Conservation (phyloP, 2,113 vertebrate species). For the Ceyx margarethae region DNA sequence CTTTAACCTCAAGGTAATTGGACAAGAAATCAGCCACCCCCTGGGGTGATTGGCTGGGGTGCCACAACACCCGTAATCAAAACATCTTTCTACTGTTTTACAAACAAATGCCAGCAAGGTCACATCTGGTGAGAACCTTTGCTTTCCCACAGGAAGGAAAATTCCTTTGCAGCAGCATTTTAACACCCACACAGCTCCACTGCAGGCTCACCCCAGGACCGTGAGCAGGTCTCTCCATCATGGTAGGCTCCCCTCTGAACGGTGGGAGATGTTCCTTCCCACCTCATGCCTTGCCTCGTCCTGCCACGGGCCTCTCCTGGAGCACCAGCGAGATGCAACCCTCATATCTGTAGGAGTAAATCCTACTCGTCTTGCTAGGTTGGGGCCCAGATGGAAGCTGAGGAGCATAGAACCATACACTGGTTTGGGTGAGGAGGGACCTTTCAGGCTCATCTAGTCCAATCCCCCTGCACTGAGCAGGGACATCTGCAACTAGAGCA, state of each 20-base stretch:
- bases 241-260: background rate
- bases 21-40: too few species aligned
- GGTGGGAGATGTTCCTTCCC: fast-evolving
- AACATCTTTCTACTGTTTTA: too few species aligned
- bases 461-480: background rate
- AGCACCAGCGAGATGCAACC: background rate
- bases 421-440: background rate
- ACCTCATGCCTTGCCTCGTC: background rate
- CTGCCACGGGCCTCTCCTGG: background rate
- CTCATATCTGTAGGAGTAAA: background rate
- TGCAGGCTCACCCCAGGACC: background rate
- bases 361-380: background rate
- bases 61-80: too few species aligned
- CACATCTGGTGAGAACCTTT: too few species aligned
- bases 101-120: too few species aligned
- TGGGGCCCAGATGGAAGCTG: background rate
- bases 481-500: background rate
- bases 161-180: too few species aligned
- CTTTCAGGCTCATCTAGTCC: background rate
- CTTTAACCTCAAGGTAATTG: too few species aligned
- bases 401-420: background rate
- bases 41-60: too few species aligned
- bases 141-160: too few species aligned
- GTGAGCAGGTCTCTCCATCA: background rate
- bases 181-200: too few species aligned